A percentile compares a stretch with the other conserved stretches of the same genome.
phyloP scores from a whole-genome alignment of 2,888 invertebrate species.

The Liopterus haemorrhoidalis region DNA sequence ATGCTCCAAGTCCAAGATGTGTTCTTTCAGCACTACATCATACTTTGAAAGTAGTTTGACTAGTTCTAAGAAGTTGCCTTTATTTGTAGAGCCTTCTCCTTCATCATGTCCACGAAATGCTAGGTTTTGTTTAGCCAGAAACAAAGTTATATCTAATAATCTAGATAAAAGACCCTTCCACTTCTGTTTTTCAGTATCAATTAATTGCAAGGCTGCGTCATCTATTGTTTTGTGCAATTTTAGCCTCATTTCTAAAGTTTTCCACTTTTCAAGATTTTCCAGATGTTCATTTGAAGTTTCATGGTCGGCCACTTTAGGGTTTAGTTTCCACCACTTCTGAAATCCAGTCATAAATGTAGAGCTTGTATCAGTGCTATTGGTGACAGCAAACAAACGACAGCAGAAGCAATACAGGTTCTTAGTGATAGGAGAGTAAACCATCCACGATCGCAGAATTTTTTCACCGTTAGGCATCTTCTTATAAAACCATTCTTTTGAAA shows the following conservation, averaged over 20 bases:
- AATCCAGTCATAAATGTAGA: constrained; percentile 24
- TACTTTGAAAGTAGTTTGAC: constrained; percentile 23
- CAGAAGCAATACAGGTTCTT: constrained; percentile 8
- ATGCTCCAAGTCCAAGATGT: constrained; percentile 12
- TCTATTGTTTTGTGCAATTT: constrained; percentile 20
- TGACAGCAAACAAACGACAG: constrained; percentile 12
- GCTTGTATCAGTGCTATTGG: too few species aligned
- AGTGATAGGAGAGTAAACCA: constrained; percentile 21
- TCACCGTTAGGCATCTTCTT: constrained; percentile 10
- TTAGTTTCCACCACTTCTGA: constrained; percentile 26
- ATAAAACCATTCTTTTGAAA: constrained; percentile 15
- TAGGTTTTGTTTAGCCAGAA: constrained; percentile 7
- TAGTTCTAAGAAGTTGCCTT: constrained; percentile 23
- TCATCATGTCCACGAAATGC: constrained; percentile 24
- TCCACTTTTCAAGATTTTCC: constrained; percentile 20
- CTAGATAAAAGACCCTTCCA: constrained; percentile 16
- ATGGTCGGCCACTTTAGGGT: constrained; percentile 23
- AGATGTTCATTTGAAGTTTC: constrained; percentile 16
- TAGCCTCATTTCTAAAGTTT: constrained; percentile 18
- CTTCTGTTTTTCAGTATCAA: constrained; percentile 18
- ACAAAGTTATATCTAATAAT: constrained; percentile 5
- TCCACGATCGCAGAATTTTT: constrained; percentile 20
- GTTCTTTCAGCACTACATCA: constrained; percentile 23
- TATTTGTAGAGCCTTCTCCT: constrained; percentile 11
- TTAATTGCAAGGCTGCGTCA: constrained; percentile 13